These are phyloP conservation scores for Morone saxatilis DNA, from an alignment of 2,113 vertebrate species.

Conservation along the genomic window DNA sequence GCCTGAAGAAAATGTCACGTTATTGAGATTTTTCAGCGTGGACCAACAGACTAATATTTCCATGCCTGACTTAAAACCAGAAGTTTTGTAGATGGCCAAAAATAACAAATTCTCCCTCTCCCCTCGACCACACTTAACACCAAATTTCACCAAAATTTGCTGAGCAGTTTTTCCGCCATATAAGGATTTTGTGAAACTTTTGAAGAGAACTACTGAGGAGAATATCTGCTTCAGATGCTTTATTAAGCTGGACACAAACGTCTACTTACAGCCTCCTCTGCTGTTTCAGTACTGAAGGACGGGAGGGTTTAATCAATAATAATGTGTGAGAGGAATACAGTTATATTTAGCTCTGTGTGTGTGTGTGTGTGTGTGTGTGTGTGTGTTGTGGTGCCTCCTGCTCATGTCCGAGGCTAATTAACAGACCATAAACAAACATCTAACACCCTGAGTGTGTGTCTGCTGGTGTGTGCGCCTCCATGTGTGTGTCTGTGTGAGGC, in stretches of 20 bases:
- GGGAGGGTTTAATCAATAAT: slow-evolving; percentile 40
- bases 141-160: too few species aligned
- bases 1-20: not conserved
- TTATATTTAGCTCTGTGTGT: slow-evolving; percentile 36
- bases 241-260: slow-evolving; percentile 5
- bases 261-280: slow-evolving; percentile 29
- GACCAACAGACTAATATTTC: too few species aligned
- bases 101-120: too few species aligned
- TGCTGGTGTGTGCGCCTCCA: slow-evolving; percentile 7
- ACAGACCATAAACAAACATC: slow-evolving; percentile 65
- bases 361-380: slow-evolving; percentile 31
- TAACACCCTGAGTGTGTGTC: slow-evolving; percentile 38
- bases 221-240: slow-evolving; percentile 13
- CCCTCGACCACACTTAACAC: too few species aligned
- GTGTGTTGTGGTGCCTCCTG: slow-evolving; percentile 23
- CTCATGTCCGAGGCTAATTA: slow-evolving; percentile 62
- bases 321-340: slow-evolving; percentile 54
- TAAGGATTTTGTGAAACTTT: not conserved
- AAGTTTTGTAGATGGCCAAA: too few species aligned
- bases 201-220: too few species aligned
- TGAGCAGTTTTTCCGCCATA: not conserved
- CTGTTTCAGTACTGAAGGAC: slow-evolving; percentile 47
- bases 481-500: slow-evolving; percentile 19
- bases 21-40: not conserved
- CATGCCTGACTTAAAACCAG: too few species aligned